Base-by-base conservation (phyloP, 2,888 invertebrate species). In the Melanophora roralis region DNA sequence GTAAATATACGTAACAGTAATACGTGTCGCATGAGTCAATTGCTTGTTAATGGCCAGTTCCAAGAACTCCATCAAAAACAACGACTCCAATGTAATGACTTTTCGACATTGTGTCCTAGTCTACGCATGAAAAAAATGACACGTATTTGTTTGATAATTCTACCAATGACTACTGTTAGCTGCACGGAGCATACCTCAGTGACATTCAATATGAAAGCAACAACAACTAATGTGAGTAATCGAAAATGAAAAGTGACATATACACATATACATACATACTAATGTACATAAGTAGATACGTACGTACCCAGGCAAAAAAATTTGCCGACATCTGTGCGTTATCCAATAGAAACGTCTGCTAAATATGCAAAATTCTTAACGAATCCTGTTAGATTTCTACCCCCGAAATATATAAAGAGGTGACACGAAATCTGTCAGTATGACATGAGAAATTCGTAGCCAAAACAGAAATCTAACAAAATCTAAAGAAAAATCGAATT, bases 131-230 rank as follows among this genome's bases (percentile, higher is more conserved):
- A 49, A 9, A 47, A 67, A 49, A 72, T 32, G 40, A 72, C 64
- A 40, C 85, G 84, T 47, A 83, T 85, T 53, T 87, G 88, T 73
- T 81, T 86, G 68, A 84, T 88, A 40, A 79, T 87, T 68, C 75
- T 87, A 62, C 87, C 88, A 45, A 55, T 83, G 43, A 69, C 82
- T n/a, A 68, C 64, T 47, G 84, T 82, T 74, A 83, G 82, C 78
- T 86, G 84, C 83, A 83, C 84, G 67, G 83, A 64, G 7, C 76
- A 74, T 49, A 76, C 60, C 55, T 69, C 81, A 34, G 21, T 81
- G 12, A 45, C 75, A 40, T 65, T 71, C 11, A 65, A 73, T 69
- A 40, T 74, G 55, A 82, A 83, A 78, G 74, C 81, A 79, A 81
- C 83, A 64, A 32, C 40, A 36, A 69, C 34, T 14, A 75, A 74